These are phyloP conservation scores for Diarsia dahlii DNA, from an alignment of 2,888 invertebrate species.

Conservation along the genomic window DNA sequence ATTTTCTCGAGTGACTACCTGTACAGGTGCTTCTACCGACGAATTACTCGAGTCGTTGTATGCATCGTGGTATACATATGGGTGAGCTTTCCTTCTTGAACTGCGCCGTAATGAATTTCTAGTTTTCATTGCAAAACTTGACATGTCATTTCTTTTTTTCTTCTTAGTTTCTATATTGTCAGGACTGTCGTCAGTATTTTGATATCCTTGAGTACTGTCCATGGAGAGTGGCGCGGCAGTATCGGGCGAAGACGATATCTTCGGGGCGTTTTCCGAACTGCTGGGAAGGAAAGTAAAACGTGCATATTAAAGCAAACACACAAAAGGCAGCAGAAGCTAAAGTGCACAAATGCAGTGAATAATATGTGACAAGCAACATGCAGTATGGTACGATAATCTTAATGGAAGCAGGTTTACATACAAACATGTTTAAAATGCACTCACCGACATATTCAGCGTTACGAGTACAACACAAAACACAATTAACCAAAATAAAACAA, in stretches of 20 bases:
- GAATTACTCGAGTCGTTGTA: conserved; percentile 78
- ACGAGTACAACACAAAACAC: conserved; percentile 3
- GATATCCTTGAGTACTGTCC: conserved; percentile 84
- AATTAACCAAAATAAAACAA: not conserved
- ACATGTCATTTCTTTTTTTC: conserved; percentile 72
- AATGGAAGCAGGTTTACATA: conserved; percentile 86
- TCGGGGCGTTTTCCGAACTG: conserved; percentile 70
- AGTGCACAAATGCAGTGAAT: conserved; percentile 56
- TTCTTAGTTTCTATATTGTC: conserved; percentile 63
- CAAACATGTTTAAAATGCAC: conserved; percentile 43
- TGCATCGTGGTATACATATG: conserved; percentile 67
- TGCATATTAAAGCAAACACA: conserved; percentile 61
- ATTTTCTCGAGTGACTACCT: conserved; percentile 63
- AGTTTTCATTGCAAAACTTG: conserved; percentile 64
- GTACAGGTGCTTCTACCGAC: conserved; percentile 64
- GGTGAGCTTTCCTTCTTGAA: conserved; percentile 65
- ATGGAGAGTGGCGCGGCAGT: conserved; percentile 70
- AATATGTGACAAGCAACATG: conserved; percentile 65
- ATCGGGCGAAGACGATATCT: conserved; percentile 68
- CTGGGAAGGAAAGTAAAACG: conserved; percentile 66
- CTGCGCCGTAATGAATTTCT: conserved; percentile 64
- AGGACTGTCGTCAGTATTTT: conserved; percentile 82
- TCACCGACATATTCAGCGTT: conserved; percentile 48
- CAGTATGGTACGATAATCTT: conserved; percentile 44
- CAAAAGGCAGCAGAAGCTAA: conserved; percentile 69